A percentile compares a stretch with the other conserved stretches of the same genome.
These are phyloP conservation scores for Sylvia borin DNA, from an alignment of 2,797 vertebrate genomes.

Conservation along the genomic window DNA sequence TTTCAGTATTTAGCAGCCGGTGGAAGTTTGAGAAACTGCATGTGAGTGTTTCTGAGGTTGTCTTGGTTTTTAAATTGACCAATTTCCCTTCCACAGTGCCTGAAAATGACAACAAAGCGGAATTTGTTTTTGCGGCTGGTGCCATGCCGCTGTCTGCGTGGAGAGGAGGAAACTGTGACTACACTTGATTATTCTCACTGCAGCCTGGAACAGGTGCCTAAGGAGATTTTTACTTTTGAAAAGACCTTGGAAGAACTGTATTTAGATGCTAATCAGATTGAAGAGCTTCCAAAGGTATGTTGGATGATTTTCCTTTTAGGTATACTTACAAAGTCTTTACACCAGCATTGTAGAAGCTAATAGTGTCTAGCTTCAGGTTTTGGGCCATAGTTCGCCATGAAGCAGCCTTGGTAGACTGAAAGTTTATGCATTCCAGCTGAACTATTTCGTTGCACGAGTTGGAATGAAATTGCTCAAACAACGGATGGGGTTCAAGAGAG, in stretches of 20 bases:
- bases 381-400: not conserved
- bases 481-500: not conserved
- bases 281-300: constrained; percentile 97
- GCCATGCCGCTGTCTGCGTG: constrained; percentile 96
- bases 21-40: not conserved
- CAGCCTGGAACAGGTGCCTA: constrained; percentile 98
- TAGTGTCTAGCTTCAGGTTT: not conserved
- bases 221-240: constrained; percentile 98
- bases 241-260: constrained; percentile 98
- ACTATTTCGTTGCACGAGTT: not conserved
- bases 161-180: constrained; percentile 96
- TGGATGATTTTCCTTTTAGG: not conserved
- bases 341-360: not conserved
- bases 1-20: not conserved
- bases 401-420: not conserved
- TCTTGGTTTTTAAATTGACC: not conserved
- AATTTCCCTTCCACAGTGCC: constrained; percentile 77
- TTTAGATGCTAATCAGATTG: constrained; percentile 99
- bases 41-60: not conserved
- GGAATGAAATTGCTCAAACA: not conserved
- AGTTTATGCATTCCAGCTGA: not conserved
- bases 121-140: constrained; percentile 97
- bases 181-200: constrained; percentile 98
- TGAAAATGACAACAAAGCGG: constrained; percentile 97
- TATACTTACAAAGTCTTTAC: not conserved